Evolutionary conservation across 1,140 invertebrate genomes (phyloP).

Genomic region (Orchesella cincta): DNA sequence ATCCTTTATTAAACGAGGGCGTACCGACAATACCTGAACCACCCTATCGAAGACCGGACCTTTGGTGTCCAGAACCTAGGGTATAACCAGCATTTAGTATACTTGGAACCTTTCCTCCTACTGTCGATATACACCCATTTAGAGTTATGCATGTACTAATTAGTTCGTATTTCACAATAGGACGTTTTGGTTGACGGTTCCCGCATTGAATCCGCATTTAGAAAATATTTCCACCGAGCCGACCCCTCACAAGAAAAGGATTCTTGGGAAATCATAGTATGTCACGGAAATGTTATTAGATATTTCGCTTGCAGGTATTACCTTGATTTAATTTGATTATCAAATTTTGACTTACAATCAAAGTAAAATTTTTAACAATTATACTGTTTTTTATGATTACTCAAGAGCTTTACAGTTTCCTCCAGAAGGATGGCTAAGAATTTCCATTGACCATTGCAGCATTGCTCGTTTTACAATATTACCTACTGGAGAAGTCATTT

Average conservation of each 20-base stretch:
- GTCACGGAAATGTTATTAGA: slow-evolving; percentile 97
- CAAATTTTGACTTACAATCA: neutral
- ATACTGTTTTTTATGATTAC: slow-evolving; percentile 42
- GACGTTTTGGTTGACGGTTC: slow-evolving; percentile 92
- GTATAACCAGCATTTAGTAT: too few relatives aligned
- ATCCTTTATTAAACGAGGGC: slow-evolving; percentile 83
- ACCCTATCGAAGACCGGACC: slow-evolving; percentile 62
- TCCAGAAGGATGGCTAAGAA: slow-evolving; percentile 91
- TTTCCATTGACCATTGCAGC: slow-evolving; percentile 86
- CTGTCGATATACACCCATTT: too few relatives aligned
- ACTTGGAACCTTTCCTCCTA: neutral
- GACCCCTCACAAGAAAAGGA: slow-evolving; percentile 75
- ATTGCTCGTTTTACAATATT: slow-evolving; percentile 88
- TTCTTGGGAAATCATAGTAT: slow-evolving; percentile 89
- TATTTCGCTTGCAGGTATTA: slow-evolving; percentile 93
- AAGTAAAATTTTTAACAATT: neutral
- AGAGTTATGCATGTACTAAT: too few relatives aligned
- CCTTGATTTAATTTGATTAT: neutral
- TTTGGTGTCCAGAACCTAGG: slow-evolving; percentile 79
- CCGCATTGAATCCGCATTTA: slow-evolving; percentile 93
- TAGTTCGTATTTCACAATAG: slow-evolving; percentile 60
- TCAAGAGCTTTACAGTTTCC: slow-evolving; percentile 92
- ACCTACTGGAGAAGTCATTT: slow-evolving; percentile 79
- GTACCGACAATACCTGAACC: slow-evolving; percentile 88
- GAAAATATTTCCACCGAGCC: slow-evolving; percentile 91